Base-by-base conservation (phyloP, 2,888 invertebrate genomes). In the Ctenicera cuprea region DNA sequence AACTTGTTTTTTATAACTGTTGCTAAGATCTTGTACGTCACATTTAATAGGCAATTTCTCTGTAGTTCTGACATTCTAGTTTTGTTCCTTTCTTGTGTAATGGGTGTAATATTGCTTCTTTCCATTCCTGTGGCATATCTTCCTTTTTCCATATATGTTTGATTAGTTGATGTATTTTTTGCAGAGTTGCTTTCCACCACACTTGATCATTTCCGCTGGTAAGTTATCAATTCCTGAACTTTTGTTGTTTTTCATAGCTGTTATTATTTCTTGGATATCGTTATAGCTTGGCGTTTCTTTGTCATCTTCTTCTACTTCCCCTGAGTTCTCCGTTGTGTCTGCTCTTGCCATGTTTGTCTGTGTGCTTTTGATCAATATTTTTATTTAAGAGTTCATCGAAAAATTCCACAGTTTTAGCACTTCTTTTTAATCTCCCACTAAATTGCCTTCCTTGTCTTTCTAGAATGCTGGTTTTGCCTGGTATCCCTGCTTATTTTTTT, bases 1-100 rank as follows among this genome's bases (percentile, higher is more conserved):
- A 41, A 41, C 41, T 41, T 11, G 41, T 41, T 41, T 41, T 41
- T 41, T 41, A 41, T 41, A 41, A 8, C 41, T n/a, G 41, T 41
- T n/a, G n/a, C n/a, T n/a, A n/a, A n/a, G n/a, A n/a, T n/a, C n/a
- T n/a, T n/a, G n/a, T n/a, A n/a, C n/a, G 41, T 41, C 41, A 11
- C 41, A 41, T 41, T 41, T 41, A 41, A 11, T 41, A 41, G 41
- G 26, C 26, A 26, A 26, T 26, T 26, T 5, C 26, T 26, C 5
- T 26, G 5, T 26, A 26, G 5, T 41, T 41, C 11, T 41, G 41
- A 8, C 11, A 41, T 41, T 41, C 12, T 11, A 41, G 7, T 8
- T 41, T 41, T 41, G 12, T n/a, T n/a, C n/a, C n/a, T n/a, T n/a
- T n/a, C n/a, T n/a, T n/a, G n/a, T n/a, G n/a, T n/a, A n/a, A n/a